Percentiles rank a stretch among this genome's conserved stretches.
Conservation (phyloP, 1,140 invertebrate genomes). For the Neodiprion lecontei region DNA sequence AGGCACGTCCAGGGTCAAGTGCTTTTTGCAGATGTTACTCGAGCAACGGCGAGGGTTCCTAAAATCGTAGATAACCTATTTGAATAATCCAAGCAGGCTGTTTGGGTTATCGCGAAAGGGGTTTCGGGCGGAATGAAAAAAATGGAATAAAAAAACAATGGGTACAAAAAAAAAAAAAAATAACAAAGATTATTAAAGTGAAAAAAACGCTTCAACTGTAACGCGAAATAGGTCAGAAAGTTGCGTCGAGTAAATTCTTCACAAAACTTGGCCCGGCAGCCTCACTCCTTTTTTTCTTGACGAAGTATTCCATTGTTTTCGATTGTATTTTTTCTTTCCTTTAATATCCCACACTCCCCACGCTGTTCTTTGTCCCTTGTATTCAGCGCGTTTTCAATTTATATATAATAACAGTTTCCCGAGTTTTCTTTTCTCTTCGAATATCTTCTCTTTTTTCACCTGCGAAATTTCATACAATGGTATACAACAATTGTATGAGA, state of each 20-base stretch:
- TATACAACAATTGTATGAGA: no score
- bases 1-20: no score
- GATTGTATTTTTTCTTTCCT: slow-evolving; percentile 9
- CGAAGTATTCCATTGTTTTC: background rate
- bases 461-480: background rate
- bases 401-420: background rate
- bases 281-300: slow-evolving; percentile 9
- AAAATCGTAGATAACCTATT: background rate
- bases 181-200: background rate
- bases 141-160: slow-evolving; percentile 10
- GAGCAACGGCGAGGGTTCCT: background rate
- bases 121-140: slow-evolving; percentile 5
- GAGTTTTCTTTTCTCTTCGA: background rate
- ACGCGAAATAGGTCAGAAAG: slow-evolving; percentile 15
- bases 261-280: background rate
- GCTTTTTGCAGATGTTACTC: no score
- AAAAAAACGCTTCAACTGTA: slow-evolving; percentile 4
- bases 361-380: background rate
- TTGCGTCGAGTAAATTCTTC: slow-evolving; percentile 14
- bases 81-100: no score
- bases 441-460: background rate
- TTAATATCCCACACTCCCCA: background rate
- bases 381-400: background rate
- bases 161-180: slow-evolving; percentile 1
- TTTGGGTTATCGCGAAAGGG: background rate